Conservation (phyloP, 2,113 vertebrate species). For the Hassar affinis region DNA sequence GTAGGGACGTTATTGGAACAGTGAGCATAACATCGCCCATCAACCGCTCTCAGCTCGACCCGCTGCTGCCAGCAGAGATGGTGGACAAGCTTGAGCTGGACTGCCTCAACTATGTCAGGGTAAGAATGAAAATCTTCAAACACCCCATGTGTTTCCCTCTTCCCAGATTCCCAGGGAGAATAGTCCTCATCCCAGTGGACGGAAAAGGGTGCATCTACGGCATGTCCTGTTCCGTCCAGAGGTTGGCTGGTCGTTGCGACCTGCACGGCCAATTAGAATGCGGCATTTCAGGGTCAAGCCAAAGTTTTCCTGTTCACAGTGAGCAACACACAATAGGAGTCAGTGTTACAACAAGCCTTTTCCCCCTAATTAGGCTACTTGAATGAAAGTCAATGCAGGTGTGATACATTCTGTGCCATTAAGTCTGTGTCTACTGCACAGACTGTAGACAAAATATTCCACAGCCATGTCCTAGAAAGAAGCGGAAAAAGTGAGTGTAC, state of each 20-base stretch:
- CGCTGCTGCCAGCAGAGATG: conserved; percentile 67
- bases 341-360: conserved; percentile 20
- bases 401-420: not conserved
- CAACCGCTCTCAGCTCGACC: conserved; percentile 61
- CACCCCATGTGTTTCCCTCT: not conserved
- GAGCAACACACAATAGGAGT: conserved; percentile 48
- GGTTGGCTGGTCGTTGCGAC: conserved; percentile 36
- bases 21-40: conserved; percentile 69
- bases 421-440: not conserved
- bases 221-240: conserved; percentile 38
- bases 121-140: conserved; percentile 50
- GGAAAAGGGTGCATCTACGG: conserved; percentile 44
- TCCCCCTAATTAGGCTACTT: conserved; percentile 32
- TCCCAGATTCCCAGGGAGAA: not conserved
- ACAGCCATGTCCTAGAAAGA: conserved; percentile 20
- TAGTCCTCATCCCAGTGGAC: conserved; percentile 8
- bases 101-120: conserved; percentile 77
- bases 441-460: conserved; percentile 18
- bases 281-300: conserved; percentile 47
- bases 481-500: not conserved
- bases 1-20: conserved; percentile 72
- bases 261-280: conserved; percentile 43
- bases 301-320: conserved; percentile 50
- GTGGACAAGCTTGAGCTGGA: conserved; percentile 73
- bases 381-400: conserved; percentile 27